A percentile compares a stretch with the other conserved stretches of the same genome.
phyloP scores from a whole-genome alignment of 1,140 invertebrate genomes.

The Halictus rubicundus region DNA sequence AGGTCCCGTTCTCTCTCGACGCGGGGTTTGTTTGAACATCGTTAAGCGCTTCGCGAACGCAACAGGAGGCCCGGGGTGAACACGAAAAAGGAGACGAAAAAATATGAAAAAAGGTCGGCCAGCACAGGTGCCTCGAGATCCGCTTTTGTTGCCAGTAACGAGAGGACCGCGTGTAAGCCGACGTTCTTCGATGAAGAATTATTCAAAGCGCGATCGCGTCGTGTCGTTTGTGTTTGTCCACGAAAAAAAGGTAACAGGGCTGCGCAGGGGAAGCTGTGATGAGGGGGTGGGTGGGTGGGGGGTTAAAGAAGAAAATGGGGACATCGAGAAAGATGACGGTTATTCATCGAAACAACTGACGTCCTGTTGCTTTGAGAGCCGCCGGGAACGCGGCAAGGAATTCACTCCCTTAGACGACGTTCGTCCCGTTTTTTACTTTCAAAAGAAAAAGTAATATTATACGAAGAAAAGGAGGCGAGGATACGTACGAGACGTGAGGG shows the following conservation, averaged over 20 bases:
- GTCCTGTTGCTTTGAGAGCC: constrained; percentile 32
- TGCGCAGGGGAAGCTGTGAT: too few species aligned
- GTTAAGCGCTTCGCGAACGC: constrained; percentile 65
- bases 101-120: constrained; percentile 19
- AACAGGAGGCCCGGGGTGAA: constrained; percentile 44
- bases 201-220: constrained; percentile 18
- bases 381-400: constrained; percentile 35
- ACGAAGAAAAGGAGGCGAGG: constrained; percentile 33
- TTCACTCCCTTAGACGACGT: constrained; percentile 54
- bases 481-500: not conserved
- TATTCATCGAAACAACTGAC: constrained; percentile 37
- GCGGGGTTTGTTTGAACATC: constrained; percentile 73
- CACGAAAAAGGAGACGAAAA: constrained; percentile 42
- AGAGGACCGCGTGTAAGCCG: constrained; percentile 28
- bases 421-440: constrained; percentile 54
- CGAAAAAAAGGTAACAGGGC: not conserved
- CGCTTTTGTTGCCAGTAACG: constrained; percentile 34
- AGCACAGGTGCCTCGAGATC: constrained; percentile 24
- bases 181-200: constrained; percentile 2
- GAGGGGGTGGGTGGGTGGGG: too few species aligned
- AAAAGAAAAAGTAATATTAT: constrained; percentile 48
- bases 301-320: not conserved
- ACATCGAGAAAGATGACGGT: constrained; percentile 12
- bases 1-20: constrained; percentile 45
- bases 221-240: not conserved